Conservation (phyloP, 2,113 vertebrate species). For the Herpetotheres cachinnans region DNA sequence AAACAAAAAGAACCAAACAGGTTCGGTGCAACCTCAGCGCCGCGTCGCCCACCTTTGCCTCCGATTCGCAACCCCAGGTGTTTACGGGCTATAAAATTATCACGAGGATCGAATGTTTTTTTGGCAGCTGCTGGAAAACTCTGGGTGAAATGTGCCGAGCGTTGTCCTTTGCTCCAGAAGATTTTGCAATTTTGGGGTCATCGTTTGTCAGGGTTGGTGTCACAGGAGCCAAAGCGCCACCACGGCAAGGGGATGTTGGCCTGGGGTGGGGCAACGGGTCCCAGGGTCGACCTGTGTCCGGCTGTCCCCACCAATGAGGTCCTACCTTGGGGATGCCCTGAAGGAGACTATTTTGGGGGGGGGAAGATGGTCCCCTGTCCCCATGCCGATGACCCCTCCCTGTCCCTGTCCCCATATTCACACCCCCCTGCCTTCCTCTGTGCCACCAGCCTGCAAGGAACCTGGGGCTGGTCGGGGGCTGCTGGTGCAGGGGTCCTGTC, state of each 20-base stretch:
- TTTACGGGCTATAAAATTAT: neutral
- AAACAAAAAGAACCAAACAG: neutral
- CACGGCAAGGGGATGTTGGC: neutral
- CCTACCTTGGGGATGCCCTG: neutral
- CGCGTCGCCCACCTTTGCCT: neutral
- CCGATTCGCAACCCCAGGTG: neutral
- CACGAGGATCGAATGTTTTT: neutral
- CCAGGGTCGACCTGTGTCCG: too few species aligned
- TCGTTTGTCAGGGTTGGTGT: neutral
- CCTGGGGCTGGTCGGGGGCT: neutral
- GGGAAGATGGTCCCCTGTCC: neutral
- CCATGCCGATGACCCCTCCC: neutral
- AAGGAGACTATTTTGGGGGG: too few species aligned
- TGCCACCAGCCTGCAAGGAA: neutral
- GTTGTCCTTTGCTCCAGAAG: neutral
- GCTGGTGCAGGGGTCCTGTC: too few species aligned
- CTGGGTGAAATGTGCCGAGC: neutral
- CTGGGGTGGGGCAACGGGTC: neutral
- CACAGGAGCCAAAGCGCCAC: neutral
- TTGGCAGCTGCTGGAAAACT: neutral
- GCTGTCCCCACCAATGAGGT: neutral
- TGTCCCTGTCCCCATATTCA: neutral
- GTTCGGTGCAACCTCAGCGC: fast-evolving
- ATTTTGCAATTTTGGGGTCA: neutral
- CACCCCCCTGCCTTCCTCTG: neutral